Evolutionary conservation across 2,888 invertebrate species (phyloP), one percentile per base, ranked within the genome.

Genomic region (Dicyrtoma fusca): DNA sequence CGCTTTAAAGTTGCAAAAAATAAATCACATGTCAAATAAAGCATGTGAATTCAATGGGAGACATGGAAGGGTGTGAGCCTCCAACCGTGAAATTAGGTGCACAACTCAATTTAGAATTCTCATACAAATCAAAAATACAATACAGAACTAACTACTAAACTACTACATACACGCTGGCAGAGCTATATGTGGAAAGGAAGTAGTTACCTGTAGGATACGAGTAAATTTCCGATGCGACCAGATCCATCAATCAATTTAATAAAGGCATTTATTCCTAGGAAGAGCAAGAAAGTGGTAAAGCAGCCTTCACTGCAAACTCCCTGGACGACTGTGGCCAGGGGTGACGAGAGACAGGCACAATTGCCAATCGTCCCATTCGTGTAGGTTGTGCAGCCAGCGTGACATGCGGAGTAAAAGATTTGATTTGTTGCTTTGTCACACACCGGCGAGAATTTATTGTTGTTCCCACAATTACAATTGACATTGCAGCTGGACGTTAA

Each of bases 381-480:
- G 42, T 84, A 78, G 0, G 77, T 65, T 13, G 77, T 81, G 78
- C 91, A 91, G 0, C 91, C 91, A 0, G 91, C 91, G 81, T 90
- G 89, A 79, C 91, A 91, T 0, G 91, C 88, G 0, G 90, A 90
- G 82, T 88, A 91, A 81, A 86, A 91, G 0, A 89, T 88, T 10
- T 85, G 85, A 64, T 83, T 84, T 0, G 85, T 85, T n/a, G 85
- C 82, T 47, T 85, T 84, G 75, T 87, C 86, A 79, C 90, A 90
- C 0, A 90, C 87, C 0, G 90, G 90, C 3, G 87, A 86, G 81
- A 88, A 90, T 72, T 87, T 86, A 1, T 87, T 84, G 21, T 84
- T 83, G 21, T 84, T 83, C 1, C 84, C 84, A 81, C 90, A 90
- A 45, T 85, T 79, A 77, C 85, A 85, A 42, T 78, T 78, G 1